phyloP scores from a whole-genome alignment of 2,888 invertebrate species.

The Epinotia brunnichana region DNA sequence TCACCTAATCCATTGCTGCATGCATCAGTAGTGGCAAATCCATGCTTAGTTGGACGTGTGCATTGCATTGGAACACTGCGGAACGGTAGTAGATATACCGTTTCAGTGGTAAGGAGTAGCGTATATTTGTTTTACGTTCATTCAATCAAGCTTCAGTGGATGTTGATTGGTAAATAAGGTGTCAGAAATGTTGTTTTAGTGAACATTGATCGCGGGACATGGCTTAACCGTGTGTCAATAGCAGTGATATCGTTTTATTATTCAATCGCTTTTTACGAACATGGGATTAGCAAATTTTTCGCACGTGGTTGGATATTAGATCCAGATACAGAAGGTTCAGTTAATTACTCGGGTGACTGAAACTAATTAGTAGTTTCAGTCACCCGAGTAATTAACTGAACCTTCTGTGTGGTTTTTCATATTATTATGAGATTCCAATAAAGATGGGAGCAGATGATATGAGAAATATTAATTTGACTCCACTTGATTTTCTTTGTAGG shows the following conservation, averaged over 20 bases:
- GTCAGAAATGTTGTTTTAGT: slow-evolving; percentile 43
- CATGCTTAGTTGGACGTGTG: background rate
- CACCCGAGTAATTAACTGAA: background rate
- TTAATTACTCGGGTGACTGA: background rate
- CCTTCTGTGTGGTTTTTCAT: background rate
- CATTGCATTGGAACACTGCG: background rate
- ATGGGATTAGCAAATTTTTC: slow-evolving; percentile 14
- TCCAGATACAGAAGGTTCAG: background rate
- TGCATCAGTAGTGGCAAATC: background rate
- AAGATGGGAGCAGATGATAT: no score
- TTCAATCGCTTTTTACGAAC: slow-evolving; percentile 21
- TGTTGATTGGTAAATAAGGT: slow-evolving; percentile 44
- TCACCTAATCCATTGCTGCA: slow-evolving; percentile 2
- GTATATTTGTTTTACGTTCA: slow-evolving; percentile 43
- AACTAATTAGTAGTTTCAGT: background rate
- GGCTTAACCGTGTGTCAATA: slow-evolving; percentile 32
- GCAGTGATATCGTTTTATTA: slow-evolving; percentile 30
- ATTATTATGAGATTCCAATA: background rate
- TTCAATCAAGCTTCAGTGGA: slow-evolving; percentile 44
- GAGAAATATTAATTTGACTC: background rate
- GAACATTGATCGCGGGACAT: slow-evolving; percentile 37
- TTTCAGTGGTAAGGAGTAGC: background rate
- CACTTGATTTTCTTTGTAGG: background rate
- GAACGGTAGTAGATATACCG: background rate
- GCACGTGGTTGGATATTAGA: background rate